Evolutionary conservation across 2,888 invertebrate species (phyloP), one percentile per base, ranked within the genome.

Genomic region (Hirudinaria manillensis): DNA sequence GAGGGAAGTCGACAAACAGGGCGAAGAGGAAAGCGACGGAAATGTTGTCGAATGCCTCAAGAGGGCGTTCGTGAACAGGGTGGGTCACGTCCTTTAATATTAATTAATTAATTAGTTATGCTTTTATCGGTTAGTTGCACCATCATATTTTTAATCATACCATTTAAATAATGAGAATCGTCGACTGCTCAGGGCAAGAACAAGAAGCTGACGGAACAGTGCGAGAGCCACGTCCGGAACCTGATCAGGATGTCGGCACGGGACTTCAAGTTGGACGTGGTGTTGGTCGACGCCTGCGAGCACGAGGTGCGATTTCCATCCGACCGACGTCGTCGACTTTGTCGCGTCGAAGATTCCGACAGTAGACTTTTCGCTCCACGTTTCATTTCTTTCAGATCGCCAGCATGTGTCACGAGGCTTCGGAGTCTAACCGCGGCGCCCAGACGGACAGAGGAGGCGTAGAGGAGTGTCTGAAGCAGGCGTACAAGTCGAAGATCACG

Each of bases 181-280:
- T 65, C 24, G 10, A 19, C 66, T 21, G n/a, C 7, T 34, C 68
- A 68, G 68, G n/a, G n/a, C 34, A 36, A 68, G 36, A 68, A 4
- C 16, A 32, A 32, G 32, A 34, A 55, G n/a, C 86, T 96, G 68
- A 89, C 90, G 21, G 85, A 87, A 24, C 87, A 88, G 27, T 96
- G 96, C 85, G 91, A 92, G 82, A 89, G 90, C 81, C 92, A 94
- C 87, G 89, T 96, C 86, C 89, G 91, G 0, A 89, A 89, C 80
- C 89, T 94, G 71, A 88, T 96, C 74, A 90, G 92, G 82, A 93
- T 94, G 81, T 92, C 93, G 81, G 95, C 96, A 21, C 86, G 94
- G 51, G 94, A 98, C 86, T 92, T 94, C 83, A 90, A 93, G 81
- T 87, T 96, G 76, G 94, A 97, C 87, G 94, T 95, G 1, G 86